Evolutionary conservation across 2,797 vertebrate species (phyloP), one percentile per base, ranked within the genome.

Genomic region (Diglossa cyanea): DNA sequence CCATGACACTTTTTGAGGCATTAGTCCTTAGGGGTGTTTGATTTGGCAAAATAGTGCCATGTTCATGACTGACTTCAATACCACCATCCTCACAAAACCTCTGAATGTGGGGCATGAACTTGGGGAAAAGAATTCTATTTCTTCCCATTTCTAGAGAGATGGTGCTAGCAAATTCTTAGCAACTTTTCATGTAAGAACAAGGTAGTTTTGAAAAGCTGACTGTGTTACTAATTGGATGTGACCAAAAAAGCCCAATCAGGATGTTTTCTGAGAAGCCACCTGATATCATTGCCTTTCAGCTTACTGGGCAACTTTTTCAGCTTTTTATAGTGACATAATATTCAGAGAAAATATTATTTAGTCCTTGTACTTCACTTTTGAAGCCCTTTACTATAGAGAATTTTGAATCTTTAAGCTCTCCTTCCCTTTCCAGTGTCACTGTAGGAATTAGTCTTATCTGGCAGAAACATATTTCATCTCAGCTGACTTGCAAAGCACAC

Each of bases 41-140:
- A 10, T 67, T 78, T 73, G 67, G 60, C 35, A 62, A 65, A 86
- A 57, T 2, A 23, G 26, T 17, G 20, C 23, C n/a, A 10, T 0
- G 0, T 37, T 81, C 16, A 4, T 17, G 40, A 30, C 44, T 3
- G 73, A 74, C 42, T 58, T 42, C 40, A 88, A 37, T 40, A 33
- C 4, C 0, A 0, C 24, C 25, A 23, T 26, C 65, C 25, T 47
- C 54, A 17, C 21, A 47, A 51, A 45, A 12, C 10, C 55, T 37
- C 78, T 90, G 61, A 68, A 39, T 30, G 2, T 28, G 16, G 30
- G 13, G 11, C 4, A 2, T 24, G 39, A 51, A 51, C 50, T 11
- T 51, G 28, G 26, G 26, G 28, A 42, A 48, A 14, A 70, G 4
- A 50, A 35, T 61, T 65, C 24, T 45, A 24, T 37, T 86, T 83